A percentile compares a stretch with the other conserved stretches of the same genome.
Evolutionary conservation across 2,888 invertebrate species (phyloP).

Genomic region (Pristionchus exspectatus): DNA sequence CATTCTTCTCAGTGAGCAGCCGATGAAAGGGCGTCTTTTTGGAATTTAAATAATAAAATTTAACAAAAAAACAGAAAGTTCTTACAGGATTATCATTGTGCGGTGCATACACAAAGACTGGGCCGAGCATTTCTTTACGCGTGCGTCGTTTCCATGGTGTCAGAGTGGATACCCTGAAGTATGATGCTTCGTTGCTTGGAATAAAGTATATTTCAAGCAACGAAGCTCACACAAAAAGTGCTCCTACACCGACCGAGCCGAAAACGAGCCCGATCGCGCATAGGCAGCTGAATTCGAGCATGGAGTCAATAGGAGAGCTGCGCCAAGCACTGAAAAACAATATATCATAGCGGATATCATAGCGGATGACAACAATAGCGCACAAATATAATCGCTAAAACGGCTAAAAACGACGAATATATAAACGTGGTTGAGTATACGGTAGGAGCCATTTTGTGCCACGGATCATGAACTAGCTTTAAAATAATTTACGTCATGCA

Average conservation of each 20-base stretch:
- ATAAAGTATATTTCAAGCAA: background rate
- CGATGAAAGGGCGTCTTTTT: constrained; percentile 48
- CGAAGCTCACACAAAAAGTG: constrained; percentile 21
- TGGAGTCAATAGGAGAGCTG: background rate
- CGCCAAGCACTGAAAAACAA: background rate
- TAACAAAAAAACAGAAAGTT: background rate
- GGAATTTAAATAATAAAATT: background rate
- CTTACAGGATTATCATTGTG: constrained; percentile 42
- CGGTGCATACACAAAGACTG: constrained; percentile 47
- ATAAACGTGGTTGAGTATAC: constrained; percentile 22
- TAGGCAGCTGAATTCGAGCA: constrained; percentile 13
- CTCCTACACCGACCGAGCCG: background rate
- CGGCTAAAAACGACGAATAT: background rate
- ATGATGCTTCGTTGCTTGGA: background rate
- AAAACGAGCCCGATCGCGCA: constrained; percentile 13
- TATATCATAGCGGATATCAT: background rate
- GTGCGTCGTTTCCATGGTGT: constrained; percentile 60
- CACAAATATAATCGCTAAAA: background rate
- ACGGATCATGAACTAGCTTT: background rate
- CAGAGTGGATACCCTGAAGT: constrained; percentile 57
- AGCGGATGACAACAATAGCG: background rate
- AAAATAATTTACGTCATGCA: background rate
- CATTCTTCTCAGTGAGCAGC: constrained; percentile 51
- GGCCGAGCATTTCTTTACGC: constrained; percentile 58
- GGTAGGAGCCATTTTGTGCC: background rate